Base-by-base conservation (phyloP, 2,797 vertebrate species). In the Esox masquinongy region DNA sequence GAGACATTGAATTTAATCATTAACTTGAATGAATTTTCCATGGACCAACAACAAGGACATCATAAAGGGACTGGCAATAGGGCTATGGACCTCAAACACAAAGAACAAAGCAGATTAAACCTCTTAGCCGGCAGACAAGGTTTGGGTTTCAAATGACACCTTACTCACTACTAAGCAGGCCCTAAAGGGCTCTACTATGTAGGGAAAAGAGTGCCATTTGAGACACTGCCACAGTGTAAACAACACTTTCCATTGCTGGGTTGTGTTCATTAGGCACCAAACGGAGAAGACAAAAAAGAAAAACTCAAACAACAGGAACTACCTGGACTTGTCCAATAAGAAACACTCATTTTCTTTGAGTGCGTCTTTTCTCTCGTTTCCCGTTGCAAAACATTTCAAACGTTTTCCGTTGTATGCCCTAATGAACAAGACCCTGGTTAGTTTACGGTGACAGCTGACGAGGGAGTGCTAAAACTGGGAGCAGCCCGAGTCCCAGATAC, bases 11-110 rank as follows among this genome's bases (percentile, higher is more conserved):
- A 3, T 39, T 70, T 61, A 61, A 64, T 70, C 26, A 68, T 71
- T 11, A 51, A 69, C 43, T 49, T 61, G 49, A 1, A 14, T 12
- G 1, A 50, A 68, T 76, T 56, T 80, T 70, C 39, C 70, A 70
- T 71, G 26, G 53, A 68, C 51, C 36, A 14, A 26, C 2, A 47
- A 64, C 16, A 63, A 66, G n/a, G 39, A 3, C 9, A 11, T 14
- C 43, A 47, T 47, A 77, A 73, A 24, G 16, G 5, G 64, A 74
- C 79, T 16, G 12, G 19, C 53, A 77, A 74, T 61, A 39, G 53
- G 63, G n/a, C 36, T 26, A 26, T 53, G 53, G 63, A 9, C 17
- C 15, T 15, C 1, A 12, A 59, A 24, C 56, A 61, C n/a, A 47
- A 5, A 66, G 22, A 70, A 47, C 47, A 72, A 74, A 53, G 11